phyloP scores from a whole-genome alignment of 2,888 invertebrate genomes.

The Diplolepis rosae region DNA sequence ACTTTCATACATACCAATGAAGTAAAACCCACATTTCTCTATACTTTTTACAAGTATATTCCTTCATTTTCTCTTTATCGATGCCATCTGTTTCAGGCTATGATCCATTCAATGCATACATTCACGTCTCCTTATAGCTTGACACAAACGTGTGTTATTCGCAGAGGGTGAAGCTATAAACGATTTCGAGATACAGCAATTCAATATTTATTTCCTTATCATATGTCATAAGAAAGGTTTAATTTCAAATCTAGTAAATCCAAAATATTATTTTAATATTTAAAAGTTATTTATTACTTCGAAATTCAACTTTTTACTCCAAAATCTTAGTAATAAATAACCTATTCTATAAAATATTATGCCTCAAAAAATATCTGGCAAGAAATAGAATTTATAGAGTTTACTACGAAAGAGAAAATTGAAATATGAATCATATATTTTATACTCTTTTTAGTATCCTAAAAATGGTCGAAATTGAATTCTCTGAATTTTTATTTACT shows the following conservation, averaged over 20 bases:
- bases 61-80: constrained; percentile 24
- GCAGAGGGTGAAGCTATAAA: background rate
- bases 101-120: constrained; percentile 14
- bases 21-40: background rate
- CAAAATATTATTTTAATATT: background rate
- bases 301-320: too few species aligned
- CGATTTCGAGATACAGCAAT: background rate
- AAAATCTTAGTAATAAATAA: too few species aligned
- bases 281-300: too few species aligned
- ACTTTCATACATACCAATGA: background rate
- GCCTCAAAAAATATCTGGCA: too few species aligned
- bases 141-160: constrained; percentile 16
- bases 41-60: background rate
- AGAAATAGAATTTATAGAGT: too few species aligned
- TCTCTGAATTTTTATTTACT: background rate
- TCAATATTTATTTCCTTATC: background rate
- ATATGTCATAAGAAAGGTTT: background rate
- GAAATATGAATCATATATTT: too few species aligned
- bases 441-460: too few species aligned
- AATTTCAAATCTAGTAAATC: background rate
- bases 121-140: background rate
- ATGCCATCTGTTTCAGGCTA: constrained; percentile 25
- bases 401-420: too few species aligned
- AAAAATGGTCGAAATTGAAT: too few species aligned
- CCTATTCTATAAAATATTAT: too few species aligned